Conservation (phyloP, 2,888 invertebrate species). For the Synanthedon formicaeformis region DNA sequence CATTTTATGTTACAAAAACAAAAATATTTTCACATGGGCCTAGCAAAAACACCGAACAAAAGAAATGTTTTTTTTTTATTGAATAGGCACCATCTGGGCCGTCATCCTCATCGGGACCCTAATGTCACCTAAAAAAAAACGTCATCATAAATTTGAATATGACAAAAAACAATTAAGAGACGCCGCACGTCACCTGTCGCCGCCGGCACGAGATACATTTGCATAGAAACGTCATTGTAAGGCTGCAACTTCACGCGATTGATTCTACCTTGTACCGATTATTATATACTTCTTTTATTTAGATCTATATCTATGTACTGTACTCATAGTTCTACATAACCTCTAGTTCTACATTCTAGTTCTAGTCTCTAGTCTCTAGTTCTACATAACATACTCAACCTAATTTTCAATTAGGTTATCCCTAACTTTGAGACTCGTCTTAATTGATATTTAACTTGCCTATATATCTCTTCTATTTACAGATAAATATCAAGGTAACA, state of each 20-base stretch:
- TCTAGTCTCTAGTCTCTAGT: too few relatives aligned
- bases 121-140: constrained; percentile 47
- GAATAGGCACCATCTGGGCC: constrained; percentile 57
- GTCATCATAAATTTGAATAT: constrained; percentile 70
- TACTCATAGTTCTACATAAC: too few relatives aligned
- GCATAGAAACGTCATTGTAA: constrained; percentile 58
- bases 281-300: too few relatives aligned
- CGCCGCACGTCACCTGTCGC: constrained; percentile 67
- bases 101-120: constrained; percentile 51
- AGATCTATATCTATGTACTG: too few relatives aligned
- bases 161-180: constrained; percentile 66
- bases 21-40: constrained; percentile 8
- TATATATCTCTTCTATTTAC: too few relatives aligned
- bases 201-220: constrained; percentile 64
- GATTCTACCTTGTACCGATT: too few relatives aligned
- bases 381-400: too few relatives aligned
- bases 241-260: constrained; percentile 1
- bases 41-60: constrained; percentile 49
- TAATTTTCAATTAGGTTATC: too few relatives aligned
- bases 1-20: not conserved
- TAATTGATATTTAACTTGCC: too few relatives aligned
- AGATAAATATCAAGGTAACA: too few relatives aligned
- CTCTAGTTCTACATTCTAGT: too few relatives aligned
- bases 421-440: too few relatives aligned
- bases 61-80: constrained; percentile 36